Evolutionary conservation across 2,797 vertebrate species (phyloP).

Genomic region (Eremophila alpestris): DNA sequence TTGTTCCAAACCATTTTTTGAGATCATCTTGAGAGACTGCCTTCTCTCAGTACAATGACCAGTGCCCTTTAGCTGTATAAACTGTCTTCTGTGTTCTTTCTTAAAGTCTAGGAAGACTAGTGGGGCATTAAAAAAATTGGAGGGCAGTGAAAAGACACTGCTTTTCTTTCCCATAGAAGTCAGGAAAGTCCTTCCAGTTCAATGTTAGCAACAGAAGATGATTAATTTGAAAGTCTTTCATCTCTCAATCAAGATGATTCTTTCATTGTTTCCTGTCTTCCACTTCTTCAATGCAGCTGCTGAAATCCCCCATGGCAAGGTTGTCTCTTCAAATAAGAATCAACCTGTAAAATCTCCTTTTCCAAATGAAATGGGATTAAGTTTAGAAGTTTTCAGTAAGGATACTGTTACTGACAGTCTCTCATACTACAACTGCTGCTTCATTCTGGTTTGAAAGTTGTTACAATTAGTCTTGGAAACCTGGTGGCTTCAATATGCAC

Average conservation of each 20-base stretch:
- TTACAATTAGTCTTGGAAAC: neutral
- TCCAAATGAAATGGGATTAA: constrained; percentile 12
- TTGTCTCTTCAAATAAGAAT: constrained; percentile 46
- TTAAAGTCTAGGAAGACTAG: neutral
- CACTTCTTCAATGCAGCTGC: neutral
- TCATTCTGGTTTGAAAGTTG: neutral
- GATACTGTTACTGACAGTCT: neutral
- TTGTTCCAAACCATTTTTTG: neutral
- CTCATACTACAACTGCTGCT: neutral
- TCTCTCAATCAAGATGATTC: constrained; percentile 8
- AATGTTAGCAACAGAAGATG: neutral
- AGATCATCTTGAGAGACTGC: neutral
- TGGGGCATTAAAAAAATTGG: neutral
- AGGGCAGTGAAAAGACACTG: neutral
- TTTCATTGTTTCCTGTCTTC: constrained; percentile 30
- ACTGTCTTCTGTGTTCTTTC: neutral
- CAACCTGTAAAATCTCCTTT: neutral
- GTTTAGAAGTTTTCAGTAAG: neutral
- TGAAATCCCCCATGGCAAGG: constrained; percentile 1
- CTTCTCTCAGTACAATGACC: neutral
- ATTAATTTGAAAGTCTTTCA: constrained; percentile 23
- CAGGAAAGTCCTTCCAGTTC: neutral
- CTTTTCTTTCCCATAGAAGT: neutral
- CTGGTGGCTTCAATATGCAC: neutral
- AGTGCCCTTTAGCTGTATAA: neutral